Conservation (phyloP, 2,113 vertebrate species). For the Kryptolebias marmoratus region DNA sequence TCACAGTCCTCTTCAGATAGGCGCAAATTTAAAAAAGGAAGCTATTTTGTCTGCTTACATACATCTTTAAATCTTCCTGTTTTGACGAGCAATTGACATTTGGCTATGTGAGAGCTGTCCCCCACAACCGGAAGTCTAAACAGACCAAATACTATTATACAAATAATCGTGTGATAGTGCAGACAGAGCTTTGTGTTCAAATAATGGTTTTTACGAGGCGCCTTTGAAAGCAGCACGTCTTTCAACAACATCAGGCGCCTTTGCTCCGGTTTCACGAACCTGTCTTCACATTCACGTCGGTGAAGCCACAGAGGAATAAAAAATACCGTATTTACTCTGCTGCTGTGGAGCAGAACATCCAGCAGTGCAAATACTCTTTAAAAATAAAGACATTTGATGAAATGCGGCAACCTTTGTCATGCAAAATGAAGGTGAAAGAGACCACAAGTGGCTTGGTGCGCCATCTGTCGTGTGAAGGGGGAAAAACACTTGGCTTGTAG, state of each 20-base stretch:
- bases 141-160: too few relatives aligned
- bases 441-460: slow-evolving; percentile 23
- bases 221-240: slow-evolving; percentile 46
- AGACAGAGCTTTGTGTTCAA: background rate
- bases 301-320: background rate
- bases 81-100: too few relatives aligned
- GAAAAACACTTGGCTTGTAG: slow-evolving; percentile 1
- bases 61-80: too few relatives aligned
- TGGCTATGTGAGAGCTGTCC: too few relatives aligned
- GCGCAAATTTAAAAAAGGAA: too few relatives aligned
- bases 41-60: too few relatives aligned
- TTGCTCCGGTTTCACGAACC: background rate
- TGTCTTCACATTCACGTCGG: slow-evolving; percentile 3
- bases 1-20: too few relatives aligned
- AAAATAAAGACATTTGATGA: background rate
- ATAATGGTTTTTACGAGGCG: background rate
- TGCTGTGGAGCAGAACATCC: background rate
- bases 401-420: background rate
- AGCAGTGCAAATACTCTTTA: background rate
- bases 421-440: background rate
- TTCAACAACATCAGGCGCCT: slow-evolving; percentile 21
- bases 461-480: slow-evolving; percentile 48
- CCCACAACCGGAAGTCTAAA: too few relatives aligned
- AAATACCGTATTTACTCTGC: background rate
- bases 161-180: background rate